Conservation (phyloP, 2,888 invertebrate species). For the Clistopyga incitator region DNA sequence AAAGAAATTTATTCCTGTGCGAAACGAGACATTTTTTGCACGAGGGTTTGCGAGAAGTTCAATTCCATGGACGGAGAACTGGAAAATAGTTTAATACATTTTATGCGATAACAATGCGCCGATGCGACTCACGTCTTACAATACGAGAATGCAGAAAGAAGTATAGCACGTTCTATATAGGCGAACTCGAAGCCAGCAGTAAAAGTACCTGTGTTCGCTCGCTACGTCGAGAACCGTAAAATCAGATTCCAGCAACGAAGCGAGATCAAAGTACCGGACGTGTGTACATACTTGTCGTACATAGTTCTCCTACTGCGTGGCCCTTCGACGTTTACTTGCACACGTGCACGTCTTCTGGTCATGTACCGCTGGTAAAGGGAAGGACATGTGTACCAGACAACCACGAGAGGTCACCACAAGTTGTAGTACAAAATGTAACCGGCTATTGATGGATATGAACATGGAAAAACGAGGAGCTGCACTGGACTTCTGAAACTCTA, state of each 20-base stretch:
- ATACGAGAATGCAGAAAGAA: background rate
- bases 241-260: slow-evolving; percentile 21
- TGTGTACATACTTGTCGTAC: slow-evolving; percentile 49
- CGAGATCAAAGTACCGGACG: slow-evolving; percentile 49
- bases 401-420: slow-evolving; percentile 10
- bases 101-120: background rate
- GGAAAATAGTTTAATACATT: background rate
- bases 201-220: background rate
- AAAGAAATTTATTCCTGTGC: too few relatives aligned
- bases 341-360: background rate
- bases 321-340: slow-evolving; percentile 17
- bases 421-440: slow-evolving; percentile 13
- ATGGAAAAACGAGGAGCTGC: background rate
- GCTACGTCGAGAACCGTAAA: slow-evolving; percentile 10
- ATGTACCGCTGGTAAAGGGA: background rate
- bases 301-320: slow-evolving; percentile 11
- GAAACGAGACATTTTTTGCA: too few relatives aligned
- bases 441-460: background rate
- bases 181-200: background rate
- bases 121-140: background rate
- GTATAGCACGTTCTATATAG: background rate
- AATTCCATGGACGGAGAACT: too few relatives aligned
- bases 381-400: slow-evolving; percentile 28
- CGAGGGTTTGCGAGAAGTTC: too few relatives aligned
- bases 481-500: background rate